These are phyloP conservation scores for Rutilus rutilus DNA, from an alignment of 2,113 vertebrate genomes.

Conservation along the genomic window DNA sequence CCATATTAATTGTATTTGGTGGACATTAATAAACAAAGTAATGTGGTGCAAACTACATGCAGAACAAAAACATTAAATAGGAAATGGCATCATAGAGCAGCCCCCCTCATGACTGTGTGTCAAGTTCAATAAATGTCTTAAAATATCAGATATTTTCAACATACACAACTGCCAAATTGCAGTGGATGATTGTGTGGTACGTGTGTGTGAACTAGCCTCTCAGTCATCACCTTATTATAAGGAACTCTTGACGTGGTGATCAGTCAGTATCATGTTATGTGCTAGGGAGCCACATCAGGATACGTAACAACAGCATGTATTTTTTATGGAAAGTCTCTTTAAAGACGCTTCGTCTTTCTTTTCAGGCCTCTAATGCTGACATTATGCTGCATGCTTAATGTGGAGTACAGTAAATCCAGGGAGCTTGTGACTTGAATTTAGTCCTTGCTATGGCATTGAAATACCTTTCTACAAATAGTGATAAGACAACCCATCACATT, in stretches of 20 bases:
- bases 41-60: too few species aligned
- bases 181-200: too few species aligned
- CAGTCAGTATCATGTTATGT: constrained; percentile 51
- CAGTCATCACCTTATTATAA: background rate
- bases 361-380: background rate
- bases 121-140: too few species aligned
- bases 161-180: too few species aligned
- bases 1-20: too few species aligned
- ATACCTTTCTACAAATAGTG: constrained; percentile 25
- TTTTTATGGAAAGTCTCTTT: constrained; percentile 55
- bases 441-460: background rate
- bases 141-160: too few species aligned
- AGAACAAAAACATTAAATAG: too few species aligned
- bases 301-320: constrained; percentile 48
- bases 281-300: constrained; percentile 16
- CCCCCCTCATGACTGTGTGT: too few species aligned
- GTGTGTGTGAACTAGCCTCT: background rate
- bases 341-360: background rate
- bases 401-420: background rate
- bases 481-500: background rate
- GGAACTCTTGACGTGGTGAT: constrained; percentile 18
- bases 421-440: background rate
- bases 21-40: too few species aligned
- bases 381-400: background rate
- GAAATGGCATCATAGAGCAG: too few species aligned